Evolutionary conservation across 2,113 vertebrate species (phyloP).

Genomic region (Passer domesticus): DNA sequence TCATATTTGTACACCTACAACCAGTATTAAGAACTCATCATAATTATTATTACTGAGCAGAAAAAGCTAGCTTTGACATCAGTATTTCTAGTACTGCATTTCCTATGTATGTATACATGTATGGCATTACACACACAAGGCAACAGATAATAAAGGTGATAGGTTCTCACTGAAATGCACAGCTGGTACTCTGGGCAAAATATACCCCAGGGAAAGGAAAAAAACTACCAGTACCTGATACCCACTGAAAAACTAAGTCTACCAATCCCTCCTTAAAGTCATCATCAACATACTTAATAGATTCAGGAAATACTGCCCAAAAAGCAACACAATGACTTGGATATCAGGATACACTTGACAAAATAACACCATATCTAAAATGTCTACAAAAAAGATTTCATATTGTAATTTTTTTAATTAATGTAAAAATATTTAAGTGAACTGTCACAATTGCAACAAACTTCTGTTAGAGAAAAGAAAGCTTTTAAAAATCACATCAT

Average conservation of each 20-base stretch:
- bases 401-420: neutral
- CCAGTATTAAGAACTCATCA: neutral
- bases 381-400: neutral
- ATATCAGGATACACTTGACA: constrained; percentile 68
- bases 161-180: neutral
- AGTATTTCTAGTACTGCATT: neutral
- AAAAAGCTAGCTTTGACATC: neutral
- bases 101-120: neutral
- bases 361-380: neutral
- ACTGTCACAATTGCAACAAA: neutral
- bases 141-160: neutral
- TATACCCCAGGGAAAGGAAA: neutral
- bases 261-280: constrained; percentile 65
- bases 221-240: constrained; percentile 63
- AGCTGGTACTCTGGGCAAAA: neutral
- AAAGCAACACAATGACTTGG: constrained; percentile 68
- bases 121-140: neutral
- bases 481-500: neutral
- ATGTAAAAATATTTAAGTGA: neutral
- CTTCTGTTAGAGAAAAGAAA: neutral
- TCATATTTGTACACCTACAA: neutral
- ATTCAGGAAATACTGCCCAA: constrained; percentile 67
- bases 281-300: constrained; percentile 44
- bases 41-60: neutral
- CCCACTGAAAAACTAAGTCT: constrained; percentile 66